Evolutionary conservation across 2,888 invertebrate genomes (phyloP).

Genomic region (Tipula vernalis): DNA sequence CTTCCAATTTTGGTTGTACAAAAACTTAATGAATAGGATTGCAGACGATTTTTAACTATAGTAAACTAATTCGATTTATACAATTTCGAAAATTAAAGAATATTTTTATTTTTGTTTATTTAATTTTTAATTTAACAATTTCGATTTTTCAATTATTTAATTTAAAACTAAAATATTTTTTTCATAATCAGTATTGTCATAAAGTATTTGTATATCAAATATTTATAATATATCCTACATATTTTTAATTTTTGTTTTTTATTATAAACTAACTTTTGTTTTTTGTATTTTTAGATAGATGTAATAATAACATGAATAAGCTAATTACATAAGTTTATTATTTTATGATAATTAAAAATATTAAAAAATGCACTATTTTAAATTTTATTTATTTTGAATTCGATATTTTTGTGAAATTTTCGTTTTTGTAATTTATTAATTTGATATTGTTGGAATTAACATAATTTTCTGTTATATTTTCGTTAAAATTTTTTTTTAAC

Average conservation of each 20-base stretch:
- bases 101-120: not conserved
- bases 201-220: not conserved
- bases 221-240: not conserved
- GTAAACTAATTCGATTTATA: not conserved
- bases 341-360: not conserved
- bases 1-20: not conserved
- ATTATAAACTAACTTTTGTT: not conserved
- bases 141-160: not conserved
- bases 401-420: not conserved
- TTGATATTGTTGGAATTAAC: too few relatives aligned
- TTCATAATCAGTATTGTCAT: not conserved
- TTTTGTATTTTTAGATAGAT: not conserved
- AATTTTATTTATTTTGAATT: not conserved
- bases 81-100: not conserved
- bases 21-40: not conserved
- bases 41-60: not conserved
- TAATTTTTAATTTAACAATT: not conserved
- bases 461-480: too few relatives aligned
- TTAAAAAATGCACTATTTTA: not conserved
- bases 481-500: too few relatives aligned
- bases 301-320: not conserved
- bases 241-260: not conserved
- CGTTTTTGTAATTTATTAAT: not conserved
- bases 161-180: not conserved
- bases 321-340: not conserved